These are phyloP conservation scores for Champsocephalus gunnari DNA, from an alignment of 2,797 vertebrate species.

Conservation along the genomic window DNA sequence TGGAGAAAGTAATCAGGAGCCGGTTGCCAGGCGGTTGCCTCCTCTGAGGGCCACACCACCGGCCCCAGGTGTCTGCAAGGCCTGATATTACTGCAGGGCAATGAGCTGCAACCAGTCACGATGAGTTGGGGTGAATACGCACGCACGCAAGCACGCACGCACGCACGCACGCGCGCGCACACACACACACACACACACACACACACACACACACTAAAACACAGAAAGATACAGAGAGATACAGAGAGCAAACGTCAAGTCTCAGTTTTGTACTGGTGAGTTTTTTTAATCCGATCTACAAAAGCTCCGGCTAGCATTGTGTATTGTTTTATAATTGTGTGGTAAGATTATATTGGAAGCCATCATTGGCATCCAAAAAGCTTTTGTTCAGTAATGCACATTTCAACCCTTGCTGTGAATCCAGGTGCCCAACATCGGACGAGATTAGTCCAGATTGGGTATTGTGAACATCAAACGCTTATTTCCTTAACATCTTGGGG, in stretches of 20 bases:
- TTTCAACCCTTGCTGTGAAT: conserved; percentile 50
- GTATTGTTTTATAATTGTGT: conserved; percentile 63
- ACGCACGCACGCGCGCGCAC: conserved; percentile 4
- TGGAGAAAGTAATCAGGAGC: conserved; percentile 85
- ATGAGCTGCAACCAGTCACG: conserved; percentile 80
- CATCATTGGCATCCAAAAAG: conserved; percentile 43
- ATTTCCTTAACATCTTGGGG: conserved; percentile 69
- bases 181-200: background rate
- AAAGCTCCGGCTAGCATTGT: conserved; percentile 34
- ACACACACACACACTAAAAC: conserved; percentile 3
- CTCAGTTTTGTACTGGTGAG: conserved; percentile 9
- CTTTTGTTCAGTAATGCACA: conserved; percentile 63
- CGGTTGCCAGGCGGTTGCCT: conserved; percentile 80
- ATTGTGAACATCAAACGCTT: conserved; percentile 70
- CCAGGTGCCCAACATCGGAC: conserved; percentile 44
- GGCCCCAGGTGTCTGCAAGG: conserved; percentile 82
- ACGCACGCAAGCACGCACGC: background rate
- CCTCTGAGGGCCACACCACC: conserved; percentile 70
- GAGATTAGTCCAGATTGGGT: conserved; percentile 57
- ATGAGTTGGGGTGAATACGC: conserved; percentile 50
- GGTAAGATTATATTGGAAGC: conserved; percentile 33
- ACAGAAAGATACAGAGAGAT: background rate
- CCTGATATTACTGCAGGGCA: conserved; percentile 81
- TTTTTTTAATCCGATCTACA: conserved; percentile 42
- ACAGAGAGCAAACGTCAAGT: conserved; percentile 10